These are phyloP conservation scores for Labia minor DNA, from an alignment of 2,888 invertebrate species.

Conservation along the genomic window DNA sequence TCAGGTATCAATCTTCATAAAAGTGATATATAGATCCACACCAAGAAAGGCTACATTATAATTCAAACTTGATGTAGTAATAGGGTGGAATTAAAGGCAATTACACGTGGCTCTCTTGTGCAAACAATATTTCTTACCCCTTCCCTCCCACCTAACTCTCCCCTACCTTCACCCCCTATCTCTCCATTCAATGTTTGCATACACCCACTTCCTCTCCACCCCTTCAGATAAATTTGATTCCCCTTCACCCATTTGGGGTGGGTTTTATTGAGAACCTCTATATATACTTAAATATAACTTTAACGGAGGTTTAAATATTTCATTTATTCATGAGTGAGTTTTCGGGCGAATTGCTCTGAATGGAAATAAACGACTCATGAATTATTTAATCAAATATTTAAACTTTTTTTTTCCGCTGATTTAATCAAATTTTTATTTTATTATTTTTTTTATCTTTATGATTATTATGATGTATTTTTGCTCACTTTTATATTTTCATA, in stretches of 20 bases:
- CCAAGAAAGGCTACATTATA: slow-evolving; percentile 13
- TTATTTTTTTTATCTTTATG: neutral
- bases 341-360: neutral
- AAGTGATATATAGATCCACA: slow-evolving; percentile 2
- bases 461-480: no score
- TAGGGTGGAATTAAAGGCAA: slow-evolving; percentile 13
- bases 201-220: neutral
- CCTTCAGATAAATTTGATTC: slow-evolving; percentile 7
- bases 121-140: no score
- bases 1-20: slow-evolving; percentile 13
- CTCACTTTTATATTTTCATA: no score
- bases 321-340: slow-evolving; percentile 8
- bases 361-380: slow-evolving; percentile 13
- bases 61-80: slow-evolving; percentile 13
- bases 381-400: slow-evolving; percentile 13
- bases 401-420: slow-evolving; percentile 13
- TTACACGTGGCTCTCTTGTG: slow-evolving; percentile 13
- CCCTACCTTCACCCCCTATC: neutral
- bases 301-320: slow-evolving; percentile 4
- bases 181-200: neutral
- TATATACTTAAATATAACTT: slow-evolving; percentile 4
- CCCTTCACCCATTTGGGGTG: neutral
- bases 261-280: slow-evolving; percentile 1
- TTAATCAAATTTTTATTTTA: neutral
- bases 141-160: neutral